These are phyloP conservation scores for Dolichallabes microphthalmus DNA, from an alignment of 2,113 vertebrate genomes.

Conservation along the genomic window DNA sequence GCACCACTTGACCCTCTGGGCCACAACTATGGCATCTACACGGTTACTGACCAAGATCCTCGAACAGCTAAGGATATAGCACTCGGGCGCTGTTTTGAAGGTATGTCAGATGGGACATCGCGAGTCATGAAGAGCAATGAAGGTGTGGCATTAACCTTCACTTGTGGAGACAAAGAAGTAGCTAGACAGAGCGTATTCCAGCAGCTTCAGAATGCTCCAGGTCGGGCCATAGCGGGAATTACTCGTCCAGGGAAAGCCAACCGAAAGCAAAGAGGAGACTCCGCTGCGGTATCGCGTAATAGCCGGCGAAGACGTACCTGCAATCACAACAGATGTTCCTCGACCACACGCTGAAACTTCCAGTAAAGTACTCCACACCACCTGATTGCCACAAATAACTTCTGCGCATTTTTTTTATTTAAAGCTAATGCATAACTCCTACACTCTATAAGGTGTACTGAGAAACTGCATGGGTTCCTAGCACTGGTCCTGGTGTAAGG, in stretches of 20 bases:
- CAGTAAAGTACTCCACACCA: background rate
- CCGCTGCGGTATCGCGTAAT: slow-evolving; percentile 49
- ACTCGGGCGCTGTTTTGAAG: slow-evolving; percentile 93
- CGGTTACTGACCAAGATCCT: slow-evolving; percentile 94
- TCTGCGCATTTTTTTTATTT: background rate
- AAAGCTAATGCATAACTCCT: background rate
- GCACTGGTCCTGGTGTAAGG: background rate
- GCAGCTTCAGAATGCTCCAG: slow-evolving; percentile 71
- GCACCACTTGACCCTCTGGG: slow-evolving; percentile 93
- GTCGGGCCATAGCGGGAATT: slow-evolving; percentile 63
- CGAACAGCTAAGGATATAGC: slow-evolving; percentile 93
- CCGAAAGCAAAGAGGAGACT: slow-evolving; percentile 65
- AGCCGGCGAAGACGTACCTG: slow-evolving; percentile 68
- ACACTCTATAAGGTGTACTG: background rate
- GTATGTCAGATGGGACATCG: slow-evolving; percentile 88
- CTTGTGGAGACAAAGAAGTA: slow-evolving; percentile 79
- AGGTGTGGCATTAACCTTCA: slow-evolving; percentile 87
- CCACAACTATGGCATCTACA: slow-evolving; percentile 98
- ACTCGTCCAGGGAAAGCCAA: slow-evolving; percentile 58
- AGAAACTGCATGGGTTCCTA: background rate
- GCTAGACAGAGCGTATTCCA: slow-evolving; percentile 83
- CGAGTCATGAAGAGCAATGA: slow-evolving; percentile 89
- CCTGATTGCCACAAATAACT: background rate
- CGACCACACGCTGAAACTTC: slow-evolving; percentile 55
- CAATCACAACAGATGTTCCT: slow-evolving; percentile 50